phyloP scores from a whole-genome alignment of 2,888 invertebrate genomes.

The Clivina fossor region DNA sequence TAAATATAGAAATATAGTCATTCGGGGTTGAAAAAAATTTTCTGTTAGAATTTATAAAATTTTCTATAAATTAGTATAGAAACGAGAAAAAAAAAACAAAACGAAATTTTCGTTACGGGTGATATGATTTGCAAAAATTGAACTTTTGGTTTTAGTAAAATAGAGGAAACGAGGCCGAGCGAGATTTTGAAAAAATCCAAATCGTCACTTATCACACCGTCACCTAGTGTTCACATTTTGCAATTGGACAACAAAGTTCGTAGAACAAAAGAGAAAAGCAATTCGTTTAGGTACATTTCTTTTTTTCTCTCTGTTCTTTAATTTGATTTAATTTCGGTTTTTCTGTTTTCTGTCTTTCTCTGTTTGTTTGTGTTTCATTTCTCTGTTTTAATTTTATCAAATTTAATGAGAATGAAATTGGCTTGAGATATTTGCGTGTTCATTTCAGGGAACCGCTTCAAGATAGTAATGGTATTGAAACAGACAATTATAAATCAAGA shows the following conservation, averaged over 20 bases:
- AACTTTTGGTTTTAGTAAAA: slow-evolving; percentile 30
- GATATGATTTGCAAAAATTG: slow-evolving; percentile 23
- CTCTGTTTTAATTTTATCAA: no score
- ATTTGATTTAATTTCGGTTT: slow-evolving; percentile 18
- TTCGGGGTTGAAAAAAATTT: background rate
- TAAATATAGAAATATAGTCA: background rate
- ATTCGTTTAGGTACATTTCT: slow-evolving; percentile 50
- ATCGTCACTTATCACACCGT: slow-evolving; percentile 28
- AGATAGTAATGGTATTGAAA: slow-evolving; percentile 10
- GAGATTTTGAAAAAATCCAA: slow-evolving; percentile 26
- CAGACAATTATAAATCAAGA: slow-evolving; percentile 61
- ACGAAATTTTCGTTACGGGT: no score
- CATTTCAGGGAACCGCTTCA: slow-evolving; percentile 17
- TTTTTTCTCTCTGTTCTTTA: slow-evolving; percentile 3
- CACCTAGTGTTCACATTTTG: slow-evolving; percentile 26
- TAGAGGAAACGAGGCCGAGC: slow-evolving; percentile 10
- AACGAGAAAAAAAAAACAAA: no score
- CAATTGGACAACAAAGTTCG: slow-evolving; percentile 49
- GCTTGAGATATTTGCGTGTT: no score
- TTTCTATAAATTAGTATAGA: no score
- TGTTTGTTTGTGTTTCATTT: background rate
- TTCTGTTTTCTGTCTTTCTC: slow-evolving; percentile 1
- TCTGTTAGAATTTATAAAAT: no score
- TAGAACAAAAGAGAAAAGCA: slow-evolving; percentile 52
- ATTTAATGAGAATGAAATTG: no score